Evolutionary conservation across 1,140 invertebrate species (phyloP).

Genomic region (Polypedilum vanderplanki): DNA sequence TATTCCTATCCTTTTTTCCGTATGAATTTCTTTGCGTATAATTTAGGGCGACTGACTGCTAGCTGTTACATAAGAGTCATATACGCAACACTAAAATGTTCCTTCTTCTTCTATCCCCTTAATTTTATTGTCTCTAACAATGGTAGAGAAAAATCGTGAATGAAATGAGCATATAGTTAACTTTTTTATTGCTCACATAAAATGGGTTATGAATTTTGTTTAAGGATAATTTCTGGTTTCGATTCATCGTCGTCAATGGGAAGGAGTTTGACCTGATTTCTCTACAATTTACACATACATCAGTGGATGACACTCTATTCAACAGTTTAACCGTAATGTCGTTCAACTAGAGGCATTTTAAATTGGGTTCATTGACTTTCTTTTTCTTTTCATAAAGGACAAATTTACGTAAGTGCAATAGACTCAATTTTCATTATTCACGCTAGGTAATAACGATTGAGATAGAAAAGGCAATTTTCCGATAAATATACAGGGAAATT

Average conservation of each 20-base stretch:
- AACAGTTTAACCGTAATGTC: too few relatives aligned
- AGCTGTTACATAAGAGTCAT: neutral
- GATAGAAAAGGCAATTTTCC: too few relatives aligned
- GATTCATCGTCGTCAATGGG: neutral
- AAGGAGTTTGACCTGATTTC: slow-evolving; percentile 1
- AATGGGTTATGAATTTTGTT: slow-evolving; percentile 27
- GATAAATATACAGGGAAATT: too few relatives aligned
- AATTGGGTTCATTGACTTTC: too few relatives aligned
- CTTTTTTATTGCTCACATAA: neutral
- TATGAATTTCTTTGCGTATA: neutral
- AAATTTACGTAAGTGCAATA: too few relatives aligned
- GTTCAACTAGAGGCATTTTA: too few relatives aligned
- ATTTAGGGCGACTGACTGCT: neutral
- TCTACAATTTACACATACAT: too few relatives aligned
- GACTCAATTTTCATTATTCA: too few relatives aligned
- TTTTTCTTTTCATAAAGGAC: too few relatives aligned
- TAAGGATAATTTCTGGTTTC: neutral
- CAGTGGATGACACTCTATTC: too few relatives aligned
- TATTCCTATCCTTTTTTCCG: neutral
- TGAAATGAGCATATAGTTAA: slow-evolving; percentile 10
- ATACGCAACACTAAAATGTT: neutral
- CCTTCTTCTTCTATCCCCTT: too few relatives aligned
- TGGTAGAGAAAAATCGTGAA: neutral
- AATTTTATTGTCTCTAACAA: neutral
- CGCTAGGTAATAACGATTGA: too few relatives aligned